Conservation (phyloP, 1,140 invertebrate genomes). For the Brachionus koreanus region DNA sequence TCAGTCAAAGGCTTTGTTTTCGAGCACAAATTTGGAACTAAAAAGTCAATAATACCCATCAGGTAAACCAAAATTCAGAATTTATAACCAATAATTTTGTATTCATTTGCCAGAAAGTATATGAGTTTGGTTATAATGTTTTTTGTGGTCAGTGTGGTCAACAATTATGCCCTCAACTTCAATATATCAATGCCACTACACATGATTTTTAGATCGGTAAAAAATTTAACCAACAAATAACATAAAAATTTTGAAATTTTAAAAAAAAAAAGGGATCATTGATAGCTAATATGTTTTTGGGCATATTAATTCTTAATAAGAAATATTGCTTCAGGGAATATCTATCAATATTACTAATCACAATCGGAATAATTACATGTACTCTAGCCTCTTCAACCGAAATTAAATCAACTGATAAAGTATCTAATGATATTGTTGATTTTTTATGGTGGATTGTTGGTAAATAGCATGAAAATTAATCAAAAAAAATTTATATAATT, state of each 20-base stretch:
- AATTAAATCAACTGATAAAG: conserved; percentile 15
- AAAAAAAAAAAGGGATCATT: conserved; percentile 73
- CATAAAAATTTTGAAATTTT: conserved; percentile 41
- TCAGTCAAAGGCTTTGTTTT: conserved; percentile 83
- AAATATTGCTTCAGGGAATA: conserved; percentile 80
- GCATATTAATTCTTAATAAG: conserved; percentile 81
- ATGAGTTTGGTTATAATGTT: conserved; percentile 79
- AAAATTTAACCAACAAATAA: conserved; percentile 49
- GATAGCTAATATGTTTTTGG: conserved; percentile 93
- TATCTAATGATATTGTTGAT: conserved; percentile 45
- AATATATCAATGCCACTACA: conserved; percentile 96
- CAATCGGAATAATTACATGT: conserved; percentile 81
- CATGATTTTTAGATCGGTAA: conserved; percentile 93
- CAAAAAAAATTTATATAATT: not conserved
- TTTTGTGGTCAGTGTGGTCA: conserved; percentile 83
- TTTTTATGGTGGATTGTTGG: conserved; percentile 48
- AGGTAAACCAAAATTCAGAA: conserved; percentile 52
- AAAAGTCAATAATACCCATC: conserved; percentile 63
- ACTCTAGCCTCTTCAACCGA: conserved; percentile 79
- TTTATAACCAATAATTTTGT: not conserved
- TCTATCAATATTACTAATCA: conserved; percentile 84
- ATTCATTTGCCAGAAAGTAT: conserved; percentile 66
- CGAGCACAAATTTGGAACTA: conserved; percentile 77
- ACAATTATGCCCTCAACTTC: conserved; percentile 93
- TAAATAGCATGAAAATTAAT: not conserved